Conservation (phyloP, 2,888 invertebrate species). For the Rhagophthalmus giganteus region DNA sequence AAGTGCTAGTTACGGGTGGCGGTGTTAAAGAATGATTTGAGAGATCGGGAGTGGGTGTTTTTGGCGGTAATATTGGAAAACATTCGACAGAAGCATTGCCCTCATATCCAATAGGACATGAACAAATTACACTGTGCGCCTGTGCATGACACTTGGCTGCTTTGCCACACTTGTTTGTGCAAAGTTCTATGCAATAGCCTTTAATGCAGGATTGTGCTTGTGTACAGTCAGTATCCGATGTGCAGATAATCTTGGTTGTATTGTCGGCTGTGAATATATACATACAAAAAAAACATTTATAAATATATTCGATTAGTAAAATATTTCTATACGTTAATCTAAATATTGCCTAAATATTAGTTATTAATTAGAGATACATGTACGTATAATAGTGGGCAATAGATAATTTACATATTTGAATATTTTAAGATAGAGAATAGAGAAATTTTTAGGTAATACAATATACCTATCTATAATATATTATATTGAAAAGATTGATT, state of each 20-base stretch:
- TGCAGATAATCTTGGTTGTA: conserved; percentile 55
- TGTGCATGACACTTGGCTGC: conserved; percentile 58
- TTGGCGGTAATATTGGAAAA: conserved; percentile 33
- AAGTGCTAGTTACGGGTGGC: not conserved
- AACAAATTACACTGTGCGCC: conserved; percentile 57
- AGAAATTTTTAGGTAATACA: conserved; percentile 15
- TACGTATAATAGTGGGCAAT: conserved; percentile 26
- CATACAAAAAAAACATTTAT: conserved; percentile 39
- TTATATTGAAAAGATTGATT: conserved; percentile 26
- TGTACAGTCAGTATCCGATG: conserved; percentile 59
- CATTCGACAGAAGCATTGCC: conserved; percentile 61
- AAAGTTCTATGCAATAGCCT: conserved; percentile 59
- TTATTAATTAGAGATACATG: conserved; percentile 23
- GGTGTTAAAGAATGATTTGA: not conserved
- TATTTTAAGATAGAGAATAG: conserved; percentile 20
- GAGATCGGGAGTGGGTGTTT: conserved; percentile 12
- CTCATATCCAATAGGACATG: conserved; percentile 55
- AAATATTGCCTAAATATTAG: conserved; percentile 24
- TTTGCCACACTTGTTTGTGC: conserved; percentile 56
- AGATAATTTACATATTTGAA: conserved; percentile 24
- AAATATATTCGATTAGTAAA: conserved; percentile 32
- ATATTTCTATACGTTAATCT: conserved; percentile 25
- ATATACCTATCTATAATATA: no score
- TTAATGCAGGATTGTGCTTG: conserved; percentile 59
- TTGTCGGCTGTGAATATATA: conserved; percentile 55